Conservation (phyloP, 2,888 invertebrate genomes). For the Geophilus truncorum region DNA sequence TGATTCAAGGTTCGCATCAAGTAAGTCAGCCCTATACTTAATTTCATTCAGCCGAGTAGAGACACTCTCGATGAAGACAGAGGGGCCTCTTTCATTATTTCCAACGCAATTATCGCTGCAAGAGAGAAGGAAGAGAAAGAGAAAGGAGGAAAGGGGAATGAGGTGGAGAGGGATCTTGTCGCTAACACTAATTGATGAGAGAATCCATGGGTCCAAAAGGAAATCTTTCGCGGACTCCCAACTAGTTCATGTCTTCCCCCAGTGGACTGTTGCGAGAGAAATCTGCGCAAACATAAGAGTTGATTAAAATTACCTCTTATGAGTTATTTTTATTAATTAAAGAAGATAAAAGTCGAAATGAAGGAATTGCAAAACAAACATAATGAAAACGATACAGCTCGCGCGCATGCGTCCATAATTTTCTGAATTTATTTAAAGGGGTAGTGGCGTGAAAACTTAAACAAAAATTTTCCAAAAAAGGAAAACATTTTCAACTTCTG, state of each 20-base stretch:
- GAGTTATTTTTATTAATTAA: background rate
- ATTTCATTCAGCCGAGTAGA: background rate
- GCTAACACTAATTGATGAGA: background rate
- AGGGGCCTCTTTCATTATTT: background rate
- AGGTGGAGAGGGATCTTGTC: background rate
- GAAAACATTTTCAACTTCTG: too few species aligned
- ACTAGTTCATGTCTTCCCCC: background rate
- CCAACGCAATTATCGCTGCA: background rate
- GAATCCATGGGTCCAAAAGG: background rate
- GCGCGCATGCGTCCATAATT: background rate
- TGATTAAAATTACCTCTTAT: background rate
- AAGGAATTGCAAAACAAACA: background rate
- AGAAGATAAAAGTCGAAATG: background rate
- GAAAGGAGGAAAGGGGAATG: background rate
- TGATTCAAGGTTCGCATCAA: background rate
- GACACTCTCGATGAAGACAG: background rate
- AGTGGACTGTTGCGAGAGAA: background rate
- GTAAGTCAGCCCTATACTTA: background rate
- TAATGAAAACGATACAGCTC: background rate
- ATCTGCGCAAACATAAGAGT: background rate
- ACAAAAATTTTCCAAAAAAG: too few species aligned
- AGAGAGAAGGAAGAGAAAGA: background rate
- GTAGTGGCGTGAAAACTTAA: too few species aligned
- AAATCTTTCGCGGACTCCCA: background rate
- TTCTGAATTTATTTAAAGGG: too few species aligned